These are phyloP conservation scores for Lysiphlebus fabarum DNA, from an alignment of 1,140 invertebrate species.

Conservation along the genomic window DNA sequence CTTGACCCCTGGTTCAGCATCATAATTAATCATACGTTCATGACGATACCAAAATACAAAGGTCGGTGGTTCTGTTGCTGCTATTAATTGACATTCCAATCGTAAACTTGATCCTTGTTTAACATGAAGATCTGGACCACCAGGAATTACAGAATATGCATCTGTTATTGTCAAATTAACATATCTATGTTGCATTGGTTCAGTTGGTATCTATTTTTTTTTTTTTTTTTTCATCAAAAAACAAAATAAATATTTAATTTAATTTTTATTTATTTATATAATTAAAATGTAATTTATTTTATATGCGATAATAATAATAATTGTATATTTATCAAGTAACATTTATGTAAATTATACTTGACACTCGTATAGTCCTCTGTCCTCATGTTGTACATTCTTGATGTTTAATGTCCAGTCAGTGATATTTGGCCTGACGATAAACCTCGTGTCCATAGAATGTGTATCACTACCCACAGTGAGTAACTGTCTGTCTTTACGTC, in stretches of 20 bases:
- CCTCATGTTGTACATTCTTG: slow-evolving; percentile 66
- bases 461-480: slow-evolving; percentile 72
- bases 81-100: slow-evolving; percentile 68
- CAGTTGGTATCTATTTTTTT: slow-evolving; percentile 46
- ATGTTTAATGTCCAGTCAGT: slow-evolving; percentile 73
- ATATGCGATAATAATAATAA: too few relatives aligned
- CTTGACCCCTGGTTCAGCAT: slow-evolving; percentile 56
- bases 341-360: slow-evolving; percentile 56
- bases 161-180: slow-evolving; percentile 56
- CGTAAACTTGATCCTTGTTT: slow-evolving; percentile 70
- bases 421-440: slow-evolving; percentile 73
- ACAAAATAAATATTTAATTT: too few relatives aligned
- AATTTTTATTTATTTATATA: too few relatives aligned
- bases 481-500: slow-evolving; percentile 67
- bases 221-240: too few relatives aligned
- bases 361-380: slow-evolving; percentile 75
- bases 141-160: slow-evolving; percentile 70
- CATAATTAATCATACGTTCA: slow-evolving; percentile 71
- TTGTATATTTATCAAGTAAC: slow-evolving; percentile 8
- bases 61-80: slow-evolving; percentile 69
- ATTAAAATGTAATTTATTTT: too few relatives aligned
- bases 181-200: slow-evolving; percentile 46
- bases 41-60: slow-evolving; percentile 80
- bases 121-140: slow-evolving; percentile 72
- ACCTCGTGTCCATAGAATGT: slow-evolving; percentile 69